Conservation (phyloP, 2,113 vertebrate genomes). For the Onychostruthus taczanowskii region DNA sequence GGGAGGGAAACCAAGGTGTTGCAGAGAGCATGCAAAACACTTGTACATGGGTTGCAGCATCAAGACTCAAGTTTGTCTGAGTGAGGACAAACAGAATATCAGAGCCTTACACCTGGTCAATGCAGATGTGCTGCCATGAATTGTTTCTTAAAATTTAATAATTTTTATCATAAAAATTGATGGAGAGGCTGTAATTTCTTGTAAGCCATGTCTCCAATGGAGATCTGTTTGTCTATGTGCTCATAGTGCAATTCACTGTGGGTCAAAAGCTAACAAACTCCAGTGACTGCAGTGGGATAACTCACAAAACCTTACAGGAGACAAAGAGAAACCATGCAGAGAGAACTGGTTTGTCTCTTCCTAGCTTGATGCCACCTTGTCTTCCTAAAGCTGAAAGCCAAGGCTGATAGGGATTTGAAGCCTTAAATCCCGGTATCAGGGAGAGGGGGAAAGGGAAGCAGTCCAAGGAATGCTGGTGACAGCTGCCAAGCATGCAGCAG, state of each 20-base stretch:
- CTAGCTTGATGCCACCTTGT: background rate
- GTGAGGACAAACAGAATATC: background rate
- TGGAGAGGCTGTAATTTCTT: background rate
- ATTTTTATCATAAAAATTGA: background rate
- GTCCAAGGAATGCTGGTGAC: background rate
- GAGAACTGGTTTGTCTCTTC: background rate
- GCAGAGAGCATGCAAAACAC: background rate
- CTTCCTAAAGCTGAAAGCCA: background rate
- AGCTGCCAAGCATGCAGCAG: background rate
- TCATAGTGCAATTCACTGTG: background rate
- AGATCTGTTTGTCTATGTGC: background rate
- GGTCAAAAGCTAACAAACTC: background rate
- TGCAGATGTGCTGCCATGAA: background rate
- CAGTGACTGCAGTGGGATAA: background rate
- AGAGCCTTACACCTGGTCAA: background rate
- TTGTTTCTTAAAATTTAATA: background rate
- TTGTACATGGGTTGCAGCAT: background rate
- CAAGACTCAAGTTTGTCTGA: background rate
- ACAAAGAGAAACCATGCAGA: background rate
- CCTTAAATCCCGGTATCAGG: background rate
- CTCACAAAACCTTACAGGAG: background rate
- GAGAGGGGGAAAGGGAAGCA: background rate
- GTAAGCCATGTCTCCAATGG: background rate
- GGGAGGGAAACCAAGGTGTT: background rate
- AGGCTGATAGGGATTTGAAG: background rate